These are phyloP conservation scores for Xerus inauris DNA, from an alignment of 2,113 vertebrate genomes.

Conservation along the genomic window DNA sequence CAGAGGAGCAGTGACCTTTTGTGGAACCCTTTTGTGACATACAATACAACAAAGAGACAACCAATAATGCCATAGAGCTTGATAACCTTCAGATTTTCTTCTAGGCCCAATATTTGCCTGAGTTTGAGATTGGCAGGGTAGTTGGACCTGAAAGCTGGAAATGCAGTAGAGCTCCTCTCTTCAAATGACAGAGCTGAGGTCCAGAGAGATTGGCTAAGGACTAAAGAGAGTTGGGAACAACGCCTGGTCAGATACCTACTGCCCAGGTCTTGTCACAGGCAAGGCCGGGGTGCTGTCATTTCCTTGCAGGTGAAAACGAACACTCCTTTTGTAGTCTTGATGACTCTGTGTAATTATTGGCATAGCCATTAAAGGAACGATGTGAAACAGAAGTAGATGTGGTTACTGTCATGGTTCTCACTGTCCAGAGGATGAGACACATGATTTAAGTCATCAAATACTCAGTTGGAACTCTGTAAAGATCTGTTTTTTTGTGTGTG, in stretches of 20 bases:
- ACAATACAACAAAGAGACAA: background rate
- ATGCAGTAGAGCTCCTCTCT: background rate
- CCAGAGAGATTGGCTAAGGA: background rate
- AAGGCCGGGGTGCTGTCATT: background rate
- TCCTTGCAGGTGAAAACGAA: background rate
- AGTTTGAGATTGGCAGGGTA: background rate
- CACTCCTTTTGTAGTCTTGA: background rate
- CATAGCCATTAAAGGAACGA: background rate
- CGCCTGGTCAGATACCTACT: background rate
- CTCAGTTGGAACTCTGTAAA: background rate
- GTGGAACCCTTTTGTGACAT: too few species aligned
- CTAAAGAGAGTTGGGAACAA: background rate
- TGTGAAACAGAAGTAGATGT: background rate
- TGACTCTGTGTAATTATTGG: background rate
- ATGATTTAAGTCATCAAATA: background rate
- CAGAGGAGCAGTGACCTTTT: background rate
- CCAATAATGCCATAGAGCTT: background rate
- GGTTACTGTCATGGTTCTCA: background rate
- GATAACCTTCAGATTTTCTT: background rate
- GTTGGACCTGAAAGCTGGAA: constrained; percentile 16
- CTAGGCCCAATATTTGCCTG: background rate
- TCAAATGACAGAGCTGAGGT: background rate
- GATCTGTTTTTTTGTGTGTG: too few species aligned
- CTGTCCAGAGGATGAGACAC: background rate
- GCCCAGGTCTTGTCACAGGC: background rate